These are phyloP conservation scores for Caranx melampygus DNA, from an alignment of 2,113 vertebrate genomes.

Conservation along the genomic window DNA sequence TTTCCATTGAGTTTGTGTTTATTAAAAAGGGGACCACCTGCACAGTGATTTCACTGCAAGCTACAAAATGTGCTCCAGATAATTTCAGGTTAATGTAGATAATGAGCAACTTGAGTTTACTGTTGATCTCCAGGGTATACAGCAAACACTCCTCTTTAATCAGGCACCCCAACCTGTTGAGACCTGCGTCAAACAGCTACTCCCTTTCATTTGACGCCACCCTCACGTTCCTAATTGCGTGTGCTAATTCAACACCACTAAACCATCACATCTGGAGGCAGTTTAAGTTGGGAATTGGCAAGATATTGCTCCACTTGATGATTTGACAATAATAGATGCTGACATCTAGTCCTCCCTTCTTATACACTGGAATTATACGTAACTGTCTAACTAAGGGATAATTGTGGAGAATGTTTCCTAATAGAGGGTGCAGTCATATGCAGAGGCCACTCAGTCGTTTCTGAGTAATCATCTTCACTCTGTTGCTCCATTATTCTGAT, in stretches of 20 bases:
- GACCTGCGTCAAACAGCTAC: constrained; percentile 23
- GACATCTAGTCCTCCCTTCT: not conserved
- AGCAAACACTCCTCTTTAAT: not conserved
- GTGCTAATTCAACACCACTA: not conserved
- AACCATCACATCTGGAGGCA: not conserved
- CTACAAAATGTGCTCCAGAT: not conserved
- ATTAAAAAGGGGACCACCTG: not conserved
- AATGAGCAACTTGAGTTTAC: not conserved
- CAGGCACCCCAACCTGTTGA: not conserved
- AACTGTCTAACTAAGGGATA: not conserved
- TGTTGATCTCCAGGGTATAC: not conserved
- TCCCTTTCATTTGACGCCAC: not conserved
- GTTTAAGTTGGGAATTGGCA: not conserved
- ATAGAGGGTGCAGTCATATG: no score
- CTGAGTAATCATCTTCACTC: no score
- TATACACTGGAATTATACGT: not conserved
- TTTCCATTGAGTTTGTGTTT: no score
- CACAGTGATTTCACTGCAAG: not conserved
- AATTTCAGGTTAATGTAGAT: not conserved
- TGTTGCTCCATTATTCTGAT: no score
- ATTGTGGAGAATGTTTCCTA: not conserved
- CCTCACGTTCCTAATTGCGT: not conserved
- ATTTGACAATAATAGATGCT: not conserved
- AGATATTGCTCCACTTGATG: not conserved
- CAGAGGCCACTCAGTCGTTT: no score